Conservation (phyloP, 2,797 vertebrate genomes). For the Falco rusticolus region DNA sequence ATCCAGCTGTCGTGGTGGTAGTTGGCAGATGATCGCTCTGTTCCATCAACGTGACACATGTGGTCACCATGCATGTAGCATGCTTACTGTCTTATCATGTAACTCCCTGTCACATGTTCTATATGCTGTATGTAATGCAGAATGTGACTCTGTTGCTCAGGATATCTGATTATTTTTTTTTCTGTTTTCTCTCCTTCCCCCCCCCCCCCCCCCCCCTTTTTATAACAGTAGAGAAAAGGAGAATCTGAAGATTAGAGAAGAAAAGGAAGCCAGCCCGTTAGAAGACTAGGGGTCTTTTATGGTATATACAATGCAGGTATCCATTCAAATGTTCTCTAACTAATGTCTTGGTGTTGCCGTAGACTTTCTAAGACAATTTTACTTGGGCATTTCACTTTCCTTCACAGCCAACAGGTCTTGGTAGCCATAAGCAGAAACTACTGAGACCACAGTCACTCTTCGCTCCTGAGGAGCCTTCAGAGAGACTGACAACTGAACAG, state of each 20-base stretch:
- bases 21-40: fast-evolving
- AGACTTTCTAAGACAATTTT: neutral
- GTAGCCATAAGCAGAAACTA: neutral
- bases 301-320: neutral
- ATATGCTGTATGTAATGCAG: neutral
- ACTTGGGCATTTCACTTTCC: neutral
- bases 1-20: neutral
- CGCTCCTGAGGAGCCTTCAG: neutral
- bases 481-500: neutral
- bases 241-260: neutral
- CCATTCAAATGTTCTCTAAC: neutral
- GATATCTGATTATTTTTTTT: neutral
- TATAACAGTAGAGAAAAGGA: constrained; percentile 49
- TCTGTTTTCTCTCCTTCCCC: too few relatives aligned
- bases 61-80: neutral
- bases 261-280: neutral
- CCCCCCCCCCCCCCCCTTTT: neutral
- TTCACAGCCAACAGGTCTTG: neutral
- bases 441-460: neutral
- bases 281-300: constrained; percentile 16
- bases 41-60: neutral
- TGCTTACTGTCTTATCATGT: neutral
- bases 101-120: neutral
- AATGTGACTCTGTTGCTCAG: neutral
- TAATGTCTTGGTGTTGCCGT: fast-evolving